Base-by-base conservation (phyloP, 2,113 vertebrate genomes). In the Anoplopoma fimbria region DNA sequence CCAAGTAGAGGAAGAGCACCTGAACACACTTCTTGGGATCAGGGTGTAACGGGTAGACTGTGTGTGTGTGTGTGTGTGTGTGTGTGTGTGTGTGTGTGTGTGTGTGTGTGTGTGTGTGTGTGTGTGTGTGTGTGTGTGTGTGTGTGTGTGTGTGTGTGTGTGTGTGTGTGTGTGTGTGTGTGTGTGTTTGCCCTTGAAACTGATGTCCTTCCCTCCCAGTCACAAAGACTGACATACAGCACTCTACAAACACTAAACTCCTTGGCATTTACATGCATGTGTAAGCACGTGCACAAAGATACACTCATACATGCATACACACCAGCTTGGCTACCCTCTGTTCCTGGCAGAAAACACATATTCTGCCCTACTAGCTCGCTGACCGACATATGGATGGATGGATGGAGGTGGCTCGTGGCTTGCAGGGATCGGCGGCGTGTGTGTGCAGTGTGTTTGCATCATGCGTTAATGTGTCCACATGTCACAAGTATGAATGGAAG, bases 331-430 rank as follows among this genome's bases (percentile, higher is more conserved):
- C 65, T 47, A 0, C 71, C 75, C 81, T 78, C 83, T 81, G 84
- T 64, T 81, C 69, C 83, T 92, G 90, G 84, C 86, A 77, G 64
- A 36, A 75, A 81, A 67, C 55, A 51, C 76, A 13, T 15, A 78
- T 85, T 84, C 79, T 88, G 82, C 83, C 79, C 85, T n/a, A 83
- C 81, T 86, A 81, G 75, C 87, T 90, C 87, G 77, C 81, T 91
- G 90, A 91, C 87, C 80, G 69, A 91, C 93, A 91, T 89, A 91
- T 88, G 89, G 89, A 90, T 87, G 77, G 85, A 84, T 87, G 77
- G 85, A 83, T 86, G 75, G 63, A 71, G 65, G 69, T 77, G 49
- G 71, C 75, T 83, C 60, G 4, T 69, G 72, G 71, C 75, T 87
- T 65, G 76, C 74, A 57, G 2, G 69, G 81, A 83, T 88, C 72